phyloP scores from a whole-genome alignment of 1,140 invertebrate species.

The Globodera ellingtonae region DNA sequence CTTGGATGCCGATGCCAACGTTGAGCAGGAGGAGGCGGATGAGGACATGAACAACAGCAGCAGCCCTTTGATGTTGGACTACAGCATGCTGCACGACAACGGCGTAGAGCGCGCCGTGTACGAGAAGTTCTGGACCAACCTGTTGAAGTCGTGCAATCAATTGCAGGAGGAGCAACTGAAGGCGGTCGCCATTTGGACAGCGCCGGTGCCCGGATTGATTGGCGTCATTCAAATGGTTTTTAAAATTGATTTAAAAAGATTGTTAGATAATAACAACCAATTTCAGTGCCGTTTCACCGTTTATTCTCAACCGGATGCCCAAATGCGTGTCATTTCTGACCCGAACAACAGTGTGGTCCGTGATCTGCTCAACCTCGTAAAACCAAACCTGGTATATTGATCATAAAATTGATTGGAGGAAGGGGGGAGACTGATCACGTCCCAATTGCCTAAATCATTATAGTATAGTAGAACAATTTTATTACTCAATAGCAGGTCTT shows the following conservation, averaged over 20 bases:
- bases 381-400: neutral
- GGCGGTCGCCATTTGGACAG: conserved; percentile 40
- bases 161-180: conserved; percentile 37
- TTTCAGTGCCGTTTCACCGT: conserved; percentile 50
- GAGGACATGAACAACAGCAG: conserved; percentile 22
- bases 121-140: conserved; percentile 41
- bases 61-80: neutral
- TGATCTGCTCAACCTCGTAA: conserved; percentile 32
- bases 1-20: neutral
- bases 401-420: neutral
- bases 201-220: conserved; percentile 32
- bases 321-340: conserved; percentile 30
- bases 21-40: conserved; percentile 18
- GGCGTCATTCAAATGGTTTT: conserved; percentile 39
- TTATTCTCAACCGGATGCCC: conserved; percentile 44
- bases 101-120: conserved; percentile 8
- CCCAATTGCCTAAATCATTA: too few species aligned
- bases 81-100: conserved; percentile 1
- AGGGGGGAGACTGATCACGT: too few species aligned
- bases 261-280: neutral
- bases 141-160: conserved; percentile 44
- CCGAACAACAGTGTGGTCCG: conserved; percentile 25
- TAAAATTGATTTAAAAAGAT: neutral
- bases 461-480: too few species aligned
- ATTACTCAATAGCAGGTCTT: too few species aligned